A percentile compares a stretch with the other conserved stretches of the same genome.
Evolutionary conservation across 2,113 vertebrate species (phyloP).

Genomic region (Cyrtonyx montezumae): DNA sequence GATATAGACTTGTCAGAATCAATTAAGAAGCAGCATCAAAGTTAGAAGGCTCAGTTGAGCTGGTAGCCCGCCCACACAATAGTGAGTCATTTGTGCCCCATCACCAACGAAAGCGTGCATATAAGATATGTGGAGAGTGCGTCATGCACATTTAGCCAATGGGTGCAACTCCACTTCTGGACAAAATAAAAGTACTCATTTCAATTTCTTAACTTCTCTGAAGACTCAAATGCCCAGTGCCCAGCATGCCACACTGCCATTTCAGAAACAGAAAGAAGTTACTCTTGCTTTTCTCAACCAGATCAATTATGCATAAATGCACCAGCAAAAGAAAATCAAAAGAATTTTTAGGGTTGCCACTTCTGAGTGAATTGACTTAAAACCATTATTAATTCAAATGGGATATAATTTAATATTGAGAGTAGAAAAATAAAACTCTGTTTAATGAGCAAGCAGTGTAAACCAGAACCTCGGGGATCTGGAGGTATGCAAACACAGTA

Average conservation of each 20-base stretch:
- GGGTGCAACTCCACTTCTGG: not conserved
- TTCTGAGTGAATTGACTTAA: not conserved
- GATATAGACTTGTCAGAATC: constrained; percentile 63
- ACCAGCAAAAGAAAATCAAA: not conserved
- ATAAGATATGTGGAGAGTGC: constrained; percentile 20
- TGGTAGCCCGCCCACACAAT: constrained; percentile 62
- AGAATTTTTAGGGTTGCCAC: not conserved
- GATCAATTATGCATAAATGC: not conserved
- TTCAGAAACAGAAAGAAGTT: not conserved
- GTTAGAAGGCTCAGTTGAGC: constrained; percentile 46
- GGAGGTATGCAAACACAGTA: not conserved
- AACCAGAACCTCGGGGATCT: not conserved
- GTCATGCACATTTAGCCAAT: constrained; percentile 41
- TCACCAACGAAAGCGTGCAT: constrained; percentile 22
- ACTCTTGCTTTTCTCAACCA: not conserved
- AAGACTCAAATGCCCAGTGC: not conserved
- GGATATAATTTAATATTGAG: not conserved
- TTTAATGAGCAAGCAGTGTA: not conserved
- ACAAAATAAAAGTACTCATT: constrained; percentile 24
- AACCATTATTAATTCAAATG: not conserved
- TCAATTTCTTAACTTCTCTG: not conserved
- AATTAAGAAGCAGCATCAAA: constrained; percentile 25
- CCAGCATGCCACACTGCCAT: not conserved
- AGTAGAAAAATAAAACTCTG: not conserved
- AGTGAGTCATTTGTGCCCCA: constrained; percentile 64